Evolutionary conservation across 1,140 invertebrate species (phyloP).

Genomic region (Drosophila carrolli): DNA sequence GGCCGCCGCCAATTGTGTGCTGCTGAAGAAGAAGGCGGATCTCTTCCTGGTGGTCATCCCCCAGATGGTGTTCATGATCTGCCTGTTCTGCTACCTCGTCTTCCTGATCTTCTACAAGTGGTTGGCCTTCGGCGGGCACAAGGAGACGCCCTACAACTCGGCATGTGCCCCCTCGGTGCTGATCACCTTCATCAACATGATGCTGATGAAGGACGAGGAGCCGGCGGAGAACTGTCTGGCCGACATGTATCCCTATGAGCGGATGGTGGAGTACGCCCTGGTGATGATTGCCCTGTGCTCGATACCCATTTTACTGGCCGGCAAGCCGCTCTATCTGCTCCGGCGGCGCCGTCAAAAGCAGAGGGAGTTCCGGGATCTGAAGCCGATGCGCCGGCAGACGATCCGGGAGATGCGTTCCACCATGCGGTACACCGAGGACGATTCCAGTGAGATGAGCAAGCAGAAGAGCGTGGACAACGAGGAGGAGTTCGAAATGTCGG

Average conservation of each 20-base stretch:
- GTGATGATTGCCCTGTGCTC: slow-evolving; percentile 89
- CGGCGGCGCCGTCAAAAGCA: slow-evolving; percentile 9
- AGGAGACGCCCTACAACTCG: slow-evolving; percentile 86
- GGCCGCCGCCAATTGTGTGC: slow-evolving; percentile 95
- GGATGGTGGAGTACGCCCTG: slow-evolving; percentile 87
- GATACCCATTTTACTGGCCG: slow-evolving; percentile 92
- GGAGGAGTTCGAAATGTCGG: slow-evolving; percentile 55
- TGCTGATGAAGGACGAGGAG: slow-evolving; percentile 85
- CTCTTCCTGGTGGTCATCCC: slow-evolving; percentile 96
- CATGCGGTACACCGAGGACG: slow-evolving; percentile 33
- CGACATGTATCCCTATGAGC: slow-evolving; percentile 88
- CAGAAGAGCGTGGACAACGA: not conserved
- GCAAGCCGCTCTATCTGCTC: slow-evolving; percentile 90
- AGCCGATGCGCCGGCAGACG: slow-evolving; percentile 28
- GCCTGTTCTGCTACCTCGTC: slow-evolving; percentile 97
- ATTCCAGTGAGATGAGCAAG: not conserved
- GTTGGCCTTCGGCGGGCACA: slow-evolving; percentile 96
- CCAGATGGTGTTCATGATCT: slow-evolving; percentile 94
- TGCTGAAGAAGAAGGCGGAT: slow-evolving; percentile 90
- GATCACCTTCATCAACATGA: slow-evolving; percentile 94
- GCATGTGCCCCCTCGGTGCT: slow-evolving; percentile 91
- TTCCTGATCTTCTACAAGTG: slow-evolving; percentile 97
- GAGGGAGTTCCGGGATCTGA: not conserved
- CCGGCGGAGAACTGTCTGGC: slow-evolving; percentile 79
- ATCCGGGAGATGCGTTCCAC: slow-evolving; percentile 52